These are phyloP conservation scores for Pachliopta kotzebuea DNA, from an alignment of 2,888 invertebrate species.

Conservation along the genomic window DNA sequence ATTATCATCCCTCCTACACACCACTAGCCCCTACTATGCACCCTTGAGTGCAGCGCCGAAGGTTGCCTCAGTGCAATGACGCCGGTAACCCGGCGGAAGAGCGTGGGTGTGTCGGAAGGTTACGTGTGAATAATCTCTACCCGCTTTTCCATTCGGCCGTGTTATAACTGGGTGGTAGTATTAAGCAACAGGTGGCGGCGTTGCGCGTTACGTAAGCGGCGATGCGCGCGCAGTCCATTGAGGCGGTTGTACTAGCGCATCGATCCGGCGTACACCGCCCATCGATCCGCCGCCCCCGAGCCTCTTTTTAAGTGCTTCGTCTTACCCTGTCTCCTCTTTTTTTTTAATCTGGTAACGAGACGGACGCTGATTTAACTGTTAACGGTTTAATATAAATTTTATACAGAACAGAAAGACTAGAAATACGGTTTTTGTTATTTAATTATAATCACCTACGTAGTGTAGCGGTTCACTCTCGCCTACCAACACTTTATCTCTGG, in stretches of 20 bases:
- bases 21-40: conserved; percentile 65
- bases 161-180: conserved; percentile 71
- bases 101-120: conserved; percentile 34
- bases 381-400: neutral
- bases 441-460: too few relatives aligned
- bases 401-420: neutral
- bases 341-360: conserved; percentile 27
- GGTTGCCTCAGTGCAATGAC: conserved; percentile 77
- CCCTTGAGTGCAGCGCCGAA: conserved; percentile 77
- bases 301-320: conserved; percentile 57
- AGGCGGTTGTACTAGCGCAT: conserved; percentile 67
- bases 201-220: conserved; percentile 75
- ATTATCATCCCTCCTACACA: conserved; percentile 58
- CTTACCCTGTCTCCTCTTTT: conserved; percentile 49
- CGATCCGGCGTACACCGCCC: conserved; percentile 66
- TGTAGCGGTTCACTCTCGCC: too few relatives aligned
- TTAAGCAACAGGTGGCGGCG: conserved; percentile 70
- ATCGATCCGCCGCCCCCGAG: conserved; percentile 60
- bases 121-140: conserved; percentile 33
- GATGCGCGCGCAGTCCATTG: conserved; percentile 74
- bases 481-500: too few relatives aligned
- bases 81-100: conserved; percentile 57
- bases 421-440: neutral
- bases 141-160: conserved; percentile 47
- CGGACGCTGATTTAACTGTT: conserved; percentile 23